Base-by-base conservation (phyloP, 2,797 vertebrate species). In the Sebastes ruberrimus region DNA sequence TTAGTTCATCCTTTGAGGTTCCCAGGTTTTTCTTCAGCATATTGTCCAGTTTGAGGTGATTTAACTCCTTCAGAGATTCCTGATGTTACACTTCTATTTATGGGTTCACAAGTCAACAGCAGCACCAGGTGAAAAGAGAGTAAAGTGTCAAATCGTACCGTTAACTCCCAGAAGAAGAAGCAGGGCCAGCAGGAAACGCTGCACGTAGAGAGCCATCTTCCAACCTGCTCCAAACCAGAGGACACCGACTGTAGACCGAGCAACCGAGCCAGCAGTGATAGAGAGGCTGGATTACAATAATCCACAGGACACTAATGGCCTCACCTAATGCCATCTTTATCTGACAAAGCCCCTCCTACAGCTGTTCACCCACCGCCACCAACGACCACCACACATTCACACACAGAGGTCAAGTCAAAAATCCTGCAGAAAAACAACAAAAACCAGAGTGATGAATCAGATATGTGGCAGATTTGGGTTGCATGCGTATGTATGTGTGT, bases 201-300 rank as follows among this genome's bases (percentile, higher is more conserved):
- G 91, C 71, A 85, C 81, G 74, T 92, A 89, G 88, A 91, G 77
- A 93, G 71, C 80, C 97, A 98, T 98, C 94, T 93, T 96, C 81
- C 89, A 90, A 93, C 82, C 88, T 60, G 68, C 74, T 93, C 91
- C 74, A 92, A 89, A 87, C 91, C 88, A 53, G 82, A 85, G 74
- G 18, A 78, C 46, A 85, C 78, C 55, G 62, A 88, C 74, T 65
- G 82, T 55, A 81, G 86, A 94, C 92, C 89, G 92, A 93, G 88
- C 90, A 93, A 85, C 88, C 76, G 25, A 86, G 56, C 59, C 87
- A 75, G 77, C 72, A 80, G 86, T 78, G 88, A 87, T 74, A 67
- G 89, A 89, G 87, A 84, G 88, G 91, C 93, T 89, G 96, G 97
- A 97, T 98, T 99, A 97, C 78, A 89, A 84, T 97, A 97, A 97